These are phyloP conservation scores for Taxidea taxus DNA, from an alignment of 2,113 vertebrate species.

Conservation along the genomic window DNA sequence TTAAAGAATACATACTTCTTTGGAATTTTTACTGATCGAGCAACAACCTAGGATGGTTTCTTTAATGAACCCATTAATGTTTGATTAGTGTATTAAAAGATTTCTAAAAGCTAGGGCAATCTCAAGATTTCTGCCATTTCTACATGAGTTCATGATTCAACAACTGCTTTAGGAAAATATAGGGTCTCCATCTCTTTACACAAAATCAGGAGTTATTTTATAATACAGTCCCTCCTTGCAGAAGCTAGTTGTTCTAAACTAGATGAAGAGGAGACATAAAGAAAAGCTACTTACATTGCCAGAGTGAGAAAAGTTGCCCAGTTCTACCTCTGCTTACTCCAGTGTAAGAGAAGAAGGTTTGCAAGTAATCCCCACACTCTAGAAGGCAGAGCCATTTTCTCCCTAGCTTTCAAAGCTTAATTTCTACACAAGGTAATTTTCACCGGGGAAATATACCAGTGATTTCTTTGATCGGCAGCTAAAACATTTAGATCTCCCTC, in stretches of 20 bases:
- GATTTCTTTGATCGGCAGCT: slow-evolving; percentile 28
- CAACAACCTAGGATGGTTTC: background rate
- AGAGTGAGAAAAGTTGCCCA: background rate
- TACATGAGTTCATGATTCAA: slow-evolving; percentile 61
- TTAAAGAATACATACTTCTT: background rate
- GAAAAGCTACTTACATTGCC: background rate
- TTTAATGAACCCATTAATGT: slow-evolving; percentile 50
- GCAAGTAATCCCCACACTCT: background rate
- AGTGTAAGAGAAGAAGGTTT: background rate
- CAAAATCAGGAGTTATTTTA: slow-evolving; percentile 34
- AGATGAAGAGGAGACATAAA: slow-evolving; percentile 8
- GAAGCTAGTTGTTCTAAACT: slow-evolving; percentile 30
- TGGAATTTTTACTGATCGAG: background rate
- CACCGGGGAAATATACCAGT: background rate
- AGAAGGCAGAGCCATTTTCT: background rate
- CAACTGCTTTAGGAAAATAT: slow-evolving; percentile 61
- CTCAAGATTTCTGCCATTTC: slow-evolving; percentile 29
- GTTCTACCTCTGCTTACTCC: background rate
- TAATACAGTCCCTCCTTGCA: background rate
- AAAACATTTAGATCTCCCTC: slow-evolving; percentile 42
- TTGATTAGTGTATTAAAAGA: slow-evolving; percentile 48
- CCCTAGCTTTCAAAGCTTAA: background rate
- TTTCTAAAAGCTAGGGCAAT: slow-evolving; percentile 44
- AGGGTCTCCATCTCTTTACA: slow-evolving; percentile 34
- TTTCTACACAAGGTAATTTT: slow-evolving; percentile 27